Evolutionary conservation across 2,113 vertebrate species (phyloP).

Genomic region (Tricholaema leucomelas): DNA sequence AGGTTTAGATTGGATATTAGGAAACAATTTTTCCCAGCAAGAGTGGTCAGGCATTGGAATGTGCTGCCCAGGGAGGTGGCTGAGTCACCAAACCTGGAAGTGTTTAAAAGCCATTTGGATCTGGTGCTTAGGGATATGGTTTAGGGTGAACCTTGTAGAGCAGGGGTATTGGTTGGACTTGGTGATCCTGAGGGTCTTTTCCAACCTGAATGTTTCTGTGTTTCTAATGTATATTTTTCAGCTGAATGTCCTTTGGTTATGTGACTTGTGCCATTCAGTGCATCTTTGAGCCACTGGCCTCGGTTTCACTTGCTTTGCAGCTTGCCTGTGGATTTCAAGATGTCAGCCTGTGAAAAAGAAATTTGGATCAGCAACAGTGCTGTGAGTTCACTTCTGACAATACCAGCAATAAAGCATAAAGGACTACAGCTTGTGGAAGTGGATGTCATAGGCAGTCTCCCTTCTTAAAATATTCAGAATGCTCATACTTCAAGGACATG

Average conservation of each 20-base stretch:
- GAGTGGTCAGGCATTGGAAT: too few relatives aligned
- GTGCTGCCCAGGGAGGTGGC: too few relatives aligned
- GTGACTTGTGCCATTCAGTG: not conserved
- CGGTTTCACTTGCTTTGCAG: not conserved
- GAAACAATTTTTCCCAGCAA: too few relatives aligned
- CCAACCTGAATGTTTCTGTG: too few relatives aligned
- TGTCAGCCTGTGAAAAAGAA: not conserved
- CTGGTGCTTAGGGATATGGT: too few relatives aligned
- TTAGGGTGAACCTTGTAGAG: too few relatives aligned
- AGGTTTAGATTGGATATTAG: too few relatives aligned
- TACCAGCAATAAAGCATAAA: not conserved
- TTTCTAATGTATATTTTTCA: not conserved
- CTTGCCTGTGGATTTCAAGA: not conserved
- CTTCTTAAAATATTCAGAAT: slow-evolving; percentile 43
- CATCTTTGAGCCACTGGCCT: not conserved
- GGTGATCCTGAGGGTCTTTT: too few relatives aligned
- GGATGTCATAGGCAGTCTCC: not conserved
- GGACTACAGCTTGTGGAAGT: not conserved
- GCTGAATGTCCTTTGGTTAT: not conserved
- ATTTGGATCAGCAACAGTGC: not conserved
- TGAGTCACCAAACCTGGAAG: too few relatives aligned
- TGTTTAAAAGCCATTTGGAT: too few relatives aligned
- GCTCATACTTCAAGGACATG: not conserved
- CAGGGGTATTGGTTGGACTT: too few relatives aligned
- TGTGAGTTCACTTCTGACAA: not conserved